A percentile compares a stretch with the other conserved stretches of the same genome.
Evolutionary conservation across 2,797 vertebrate species (phyloP).

Genomic region (Mustela erminea): DNA sequence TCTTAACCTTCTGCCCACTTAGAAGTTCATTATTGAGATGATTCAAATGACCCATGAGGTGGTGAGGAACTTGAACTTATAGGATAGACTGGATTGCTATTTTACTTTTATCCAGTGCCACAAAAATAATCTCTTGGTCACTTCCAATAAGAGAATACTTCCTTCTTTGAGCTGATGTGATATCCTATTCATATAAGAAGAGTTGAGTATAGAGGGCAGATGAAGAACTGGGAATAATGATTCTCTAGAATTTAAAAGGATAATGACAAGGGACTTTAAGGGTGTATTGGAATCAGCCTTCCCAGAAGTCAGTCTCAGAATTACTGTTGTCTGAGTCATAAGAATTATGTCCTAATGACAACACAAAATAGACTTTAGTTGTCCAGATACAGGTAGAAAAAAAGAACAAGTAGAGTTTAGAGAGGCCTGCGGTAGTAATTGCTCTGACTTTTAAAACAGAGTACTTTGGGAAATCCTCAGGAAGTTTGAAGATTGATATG

Average conservation of each 20-base stretch:
- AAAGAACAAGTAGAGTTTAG: conserved; percentile 15
- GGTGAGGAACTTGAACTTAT: background rate
- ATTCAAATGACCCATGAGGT: background rate
- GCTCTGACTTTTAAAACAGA: conserved; percentile 12
- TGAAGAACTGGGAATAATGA: background rate
- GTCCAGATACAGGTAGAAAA: conserved; percentile 33
- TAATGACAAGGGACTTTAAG: background rate
- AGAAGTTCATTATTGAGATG: conserved; percentile 18
- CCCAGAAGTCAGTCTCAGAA: background rate
- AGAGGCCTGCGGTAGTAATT: background rate
- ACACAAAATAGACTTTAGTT: background rate
- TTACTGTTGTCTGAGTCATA: conserved; percentile 40
- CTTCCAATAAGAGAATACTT: conserved; percentile 31
- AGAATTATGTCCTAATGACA: conserved; percentile 22
- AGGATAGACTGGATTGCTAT: background rate
- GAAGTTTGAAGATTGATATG: background rate
- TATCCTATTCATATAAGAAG: background rate
- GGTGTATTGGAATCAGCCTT: background rate
- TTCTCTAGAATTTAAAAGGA: conserved; percentile 10
- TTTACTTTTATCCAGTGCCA: background rate
- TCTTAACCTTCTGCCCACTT: conserved; percentile 1
- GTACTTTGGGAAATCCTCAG: background rate
- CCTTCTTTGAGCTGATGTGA: background rate
- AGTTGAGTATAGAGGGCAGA: background rate
- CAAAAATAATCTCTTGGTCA: background rate